Base-by-base conservation (phyloP, 2,888 invertebrate species). In the Drosophila subsilvestris region DNA sequence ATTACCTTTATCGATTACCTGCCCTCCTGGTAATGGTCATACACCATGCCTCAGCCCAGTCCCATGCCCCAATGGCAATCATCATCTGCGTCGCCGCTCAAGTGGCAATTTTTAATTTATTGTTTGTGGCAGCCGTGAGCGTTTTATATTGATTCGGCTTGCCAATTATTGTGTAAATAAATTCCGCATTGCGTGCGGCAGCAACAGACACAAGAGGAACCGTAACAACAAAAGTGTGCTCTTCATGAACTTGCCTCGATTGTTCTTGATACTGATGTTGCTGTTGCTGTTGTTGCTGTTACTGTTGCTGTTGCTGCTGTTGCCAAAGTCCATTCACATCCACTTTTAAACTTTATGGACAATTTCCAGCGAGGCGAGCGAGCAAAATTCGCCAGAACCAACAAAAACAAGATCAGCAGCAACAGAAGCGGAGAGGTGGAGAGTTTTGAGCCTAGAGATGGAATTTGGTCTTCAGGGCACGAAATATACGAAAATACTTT, bases 161-260 rank as follows among this genome's bases (percentile, higher is more conserved):
- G 88, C 88, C 88, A 84, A 84, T 84, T 84, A 84, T 86, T 81
- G 84, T 84, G 88, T 81, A 84, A 84, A 84, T 88, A 84, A 84
- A 84, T 88, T 84, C 84, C 79, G 80, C 88, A 84, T 84, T 84
- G 86, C 84, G 85, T 84, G 79, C 68, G 62, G 67, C 88, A 85
- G 71, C 55, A 68, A 47, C 66, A 56, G 10, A 60, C 37, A 37
- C 6, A 6, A 14, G 1, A 61, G 10, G 27, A 56, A 12, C 54
- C 32, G 12, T 32, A 32, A 57, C 57, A 17, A 42, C 57, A 54
- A 54, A 74, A 74, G 54, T 66, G 68, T 59, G 51, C 59, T 56
- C 61, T 54, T 44, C 49, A 54, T 55, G 45, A 37, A n/a, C 37
- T 54, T 63, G 50, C 51, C 47, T 70, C 63, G 58, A 57, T 14